phyloP scores from a whole-genome alignment of 2,113 vertebrate genomes.

The Bos taurus region DNA sequence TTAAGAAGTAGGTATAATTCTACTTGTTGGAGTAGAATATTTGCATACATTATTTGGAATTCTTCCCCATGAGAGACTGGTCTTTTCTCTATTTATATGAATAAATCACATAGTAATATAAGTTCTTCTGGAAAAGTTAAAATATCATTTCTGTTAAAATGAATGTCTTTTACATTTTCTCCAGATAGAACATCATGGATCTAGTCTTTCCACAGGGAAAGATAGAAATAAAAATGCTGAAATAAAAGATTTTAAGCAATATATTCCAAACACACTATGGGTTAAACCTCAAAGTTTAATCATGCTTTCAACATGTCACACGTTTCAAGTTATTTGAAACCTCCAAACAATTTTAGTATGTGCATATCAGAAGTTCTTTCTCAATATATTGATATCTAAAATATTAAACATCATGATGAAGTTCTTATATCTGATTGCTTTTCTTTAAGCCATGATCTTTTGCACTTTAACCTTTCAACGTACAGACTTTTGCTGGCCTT shows the following conservation, averaged over 20 bases:
- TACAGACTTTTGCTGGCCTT: not conserved
- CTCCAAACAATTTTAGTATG: not conserved
- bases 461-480: not conserved
- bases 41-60: not conserved
- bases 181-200: not conserved
- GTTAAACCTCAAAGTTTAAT: not conserved
- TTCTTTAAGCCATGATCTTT: not conserved
- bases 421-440: not conserved
- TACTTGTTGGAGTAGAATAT: not conserved
- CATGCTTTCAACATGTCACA: not conserved
- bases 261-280: not conserved
- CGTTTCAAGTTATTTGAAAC: not conserved
- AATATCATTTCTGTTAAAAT: not conserved
- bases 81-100: not conserved
- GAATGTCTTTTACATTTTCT: not conserved
- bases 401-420: not conserved
- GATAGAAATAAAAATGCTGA: not conserved
- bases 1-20: not conserved
- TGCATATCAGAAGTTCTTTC: not conserved
- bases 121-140: not conserved
- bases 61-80: not conserved
- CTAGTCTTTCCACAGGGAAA: not conserved
- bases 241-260: not conserved
- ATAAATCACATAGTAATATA: not conserved
- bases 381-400: not conserved